Percentiles rank a stretch among this genome's conserved stretches.
Evolutionary conservation across 2,797 vertebrate genomes (phyloP).

Genomic region (Erethizon dorsatum): DNA sequence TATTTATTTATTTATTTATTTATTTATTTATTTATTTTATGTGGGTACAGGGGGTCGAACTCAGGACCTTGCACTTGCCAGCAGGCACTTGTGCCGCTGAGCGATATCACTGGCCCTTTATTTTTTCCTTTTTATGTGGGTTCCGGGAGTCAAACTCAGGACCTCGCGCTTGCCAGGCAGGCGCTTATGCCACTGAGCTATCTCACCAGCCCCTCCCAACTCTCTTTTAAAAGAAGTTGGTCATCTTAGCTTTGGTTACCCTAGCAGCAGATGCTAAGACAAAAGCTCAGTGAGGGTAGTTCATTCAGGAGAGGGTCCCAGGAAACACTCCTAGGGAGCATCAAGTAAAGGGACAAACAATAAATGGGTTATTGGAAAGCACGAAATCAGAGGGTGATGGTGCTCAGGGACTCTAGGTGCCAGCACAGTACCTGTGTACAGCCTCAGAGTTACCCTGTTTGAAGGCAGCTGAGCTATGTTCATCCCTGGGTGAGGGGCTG

Average conservation of each 20-base stretch:
- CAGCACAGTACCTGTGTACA: background rate
- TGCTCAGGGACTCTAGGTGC: background rate
- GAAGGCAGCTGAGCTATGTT: background rate
- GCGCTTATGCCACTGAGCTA: too few species aligned
- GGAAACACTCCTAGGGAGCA: background rate
- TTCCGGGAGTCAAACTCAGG: too few species aligned
- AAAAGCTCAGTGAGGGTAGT: background rate
- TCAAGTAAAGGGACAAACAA: background rate
- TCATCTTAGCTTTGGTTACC: conserved; percentile 29
- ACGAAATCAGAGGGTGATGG: background rate
- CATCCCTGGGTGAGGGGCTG: background rate
- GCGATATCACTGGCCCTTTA: too few species aligned
- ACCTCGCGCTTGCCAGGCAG: too few species aligned
- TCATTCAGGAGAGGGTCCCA: background rate
- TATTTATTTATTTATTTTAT: too few species aligned
- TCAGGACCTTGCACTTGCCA: too few species aligned
- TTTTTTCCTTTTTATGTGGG: too few species aligned
- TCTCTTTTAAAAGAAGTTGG: background rate
- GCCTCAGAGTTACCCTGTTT: background rate
- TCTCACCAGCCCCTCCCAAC: background rate
- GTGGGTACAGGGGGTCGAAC: too few species aligned
- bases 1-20: too few species aligned
- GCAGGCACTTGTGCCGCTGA: too few species aligned
- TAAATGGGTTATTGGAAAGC: too few species aligned
- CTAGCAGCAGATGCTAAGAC: background rate